A percentile compares a stretch with the other conserved stretches of the same genome.
These are phyloP conservation scores for Steinernema carpocapsae DNA, from an alignment of 2,888 invertebrate species.

Conservation along the genomic window DNA sequence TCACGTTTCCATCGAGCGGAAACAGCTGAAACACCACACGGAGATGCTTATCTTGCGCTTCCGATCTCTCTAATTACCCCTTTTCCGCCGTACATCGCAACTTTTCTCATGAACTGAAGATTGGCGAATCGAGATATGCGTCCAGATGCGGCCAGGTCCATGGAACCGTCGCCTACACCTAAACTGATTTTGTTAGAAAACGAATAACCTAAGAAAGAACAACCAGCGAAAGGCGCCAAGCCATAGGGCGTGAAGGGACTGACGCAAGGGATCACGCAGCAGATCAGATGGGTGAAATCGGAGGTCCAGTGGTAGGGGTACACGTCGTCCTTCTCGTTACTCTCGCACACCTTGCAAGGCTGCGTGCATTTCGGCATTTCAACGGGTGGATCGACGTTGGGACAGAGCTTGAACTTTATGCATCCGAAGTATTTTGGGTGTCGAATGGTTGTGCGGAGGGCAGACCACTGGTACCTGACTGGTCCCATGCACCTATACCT, in stretches of 20 bases:
- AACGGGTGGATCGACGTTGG: conserved; percentile 37
- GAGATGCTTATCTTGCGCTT: neutral
- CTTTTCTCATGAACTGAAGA: conserved; percentile 65
- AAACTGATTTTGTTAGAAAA: conserved; percentile 41
- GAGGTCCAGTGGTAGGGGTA: conserved; percentile 55
- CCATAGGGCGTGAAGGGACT: conserved; percentile 66
- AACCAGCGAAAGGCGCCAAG: conserved; percentile 56
- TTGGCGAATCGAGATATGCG: conserved; percentile 62
- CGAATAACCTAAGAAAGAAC: neutral
- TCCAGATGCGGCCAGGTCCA: conserved; percentile 65
- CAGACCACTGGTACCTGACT: conserved; percentile 75
- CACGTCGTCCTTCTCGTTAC: conserved; percentile 39
- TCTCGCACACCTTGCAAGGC: conserved; percentile 58
- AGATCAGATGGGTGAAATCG: conserved; percentile 51
- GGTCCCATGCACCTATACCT: conserved; percentile 86
- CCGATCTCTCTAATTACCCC: conserved; percentile 43
- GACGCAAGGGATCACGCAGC: conserved; percentile 65
- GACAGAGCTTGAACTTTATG: conserved; percentile 47
- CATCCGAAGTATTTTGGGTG: conserved; percentile 63
- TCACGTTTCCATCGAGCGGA: conserved; percentile 42
- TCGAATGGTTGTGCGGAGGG: conserved; percentile 64
- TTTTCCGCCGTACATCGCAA: conserved; percentile 67
- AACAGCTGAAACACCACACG: conserved; percentile 37
- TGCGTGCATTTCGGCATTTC: conserved; percentile 58
- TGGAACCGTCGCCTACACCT: conserved; percentile 65